Evolutionary conservation across 2,113 vertebrate genomes (phyloP).

Genomic region (Heptranchias perlo): DNA sequence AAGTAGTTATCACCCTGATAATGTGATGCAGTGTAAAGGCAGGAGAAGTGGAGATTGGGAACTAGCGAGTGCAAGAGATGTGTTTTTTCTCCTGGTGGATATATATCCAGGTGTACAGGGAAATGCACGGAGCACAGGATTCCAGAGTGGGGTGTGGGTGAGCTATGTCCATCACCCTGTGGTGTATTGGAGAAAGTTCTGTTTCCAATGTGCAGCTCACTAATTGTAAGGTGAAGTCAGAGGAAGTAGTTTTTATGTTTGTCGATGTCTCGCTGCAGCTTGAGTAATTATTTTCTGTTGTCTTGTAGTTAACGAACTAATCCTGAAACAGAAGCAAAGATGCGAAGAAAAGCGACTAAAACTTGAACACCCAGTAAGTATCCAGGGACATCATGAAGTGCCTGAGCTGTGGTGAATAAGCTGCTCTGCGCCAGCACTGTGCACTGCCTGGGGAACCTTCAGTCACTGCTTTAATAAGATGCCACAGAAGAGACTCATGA

Average conservation of each 20-base stretch:
- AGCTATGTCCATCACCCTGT: not conserved
- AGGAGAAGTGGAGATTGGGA: not conserved
- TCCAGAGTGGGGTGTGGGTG: not conserved
- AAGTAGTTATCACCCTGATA: no score
- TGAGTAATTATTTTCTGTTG: conserved; percentile 31
- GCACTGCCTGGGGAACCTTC: not conserved
- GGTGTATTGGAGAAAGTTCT: not conserved
- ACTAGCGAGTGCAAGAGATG: not conserved
- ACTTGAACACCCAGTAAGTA: conserved; percentile 94
- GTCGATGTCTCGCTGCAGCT: not conserved
- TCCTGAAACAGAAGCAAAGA: conserved; percentile 97
- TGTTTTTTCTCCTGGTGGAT: not conserved
- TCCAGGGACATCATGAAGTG: not conserved
- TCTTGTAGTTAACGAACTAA: conserved; percentile 88
- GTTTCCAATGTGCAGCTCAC: not conserved
- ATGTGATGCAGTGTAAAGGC: not conserved
- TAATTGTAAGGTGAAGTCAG: not conserved
- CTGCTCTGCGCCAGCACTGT: not conserved
- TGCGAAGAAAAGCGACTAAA: conserved; percentile 94
- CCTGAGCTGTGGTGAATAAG: not conserved
- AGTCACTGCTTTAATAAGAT: not conserved
- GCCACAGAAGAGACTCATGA: not conserved
- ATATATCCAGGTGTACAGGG: not conserved
- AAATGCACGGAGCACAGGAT: not conserved
- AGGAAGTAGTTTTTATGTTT: not conserved